Percentiles rank a stretch among this genome's conserved stretches.
phyloP scores from a whole-genome alignment of 2,797 vertebrate genomes.

The Mus minutoides region DNA sequence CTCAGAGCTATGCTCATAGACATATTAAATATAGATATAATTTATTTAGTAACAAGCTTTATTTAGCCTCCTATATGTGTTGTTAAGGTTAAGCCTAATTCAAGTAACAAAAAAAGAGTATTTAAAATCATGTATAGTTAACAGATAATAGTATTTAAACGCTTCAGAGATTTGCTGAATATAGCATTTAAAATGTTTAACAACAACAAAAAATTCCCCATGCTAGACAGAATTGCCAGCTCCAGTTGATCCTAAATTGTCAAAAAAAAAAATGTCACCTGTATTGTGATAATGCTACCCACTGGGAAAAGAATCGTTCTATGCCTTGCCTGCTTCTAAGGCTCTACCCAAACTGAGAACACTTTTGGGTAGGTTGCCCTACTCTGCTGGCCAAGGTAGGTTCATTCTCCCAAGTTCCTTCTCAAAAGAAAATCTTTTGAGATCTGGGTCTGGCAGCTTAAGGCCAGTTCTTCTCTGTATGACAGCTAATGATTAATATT shows the following conservation, averaged over 20 bases:
- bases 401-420: neutral
- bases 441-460: neutral
- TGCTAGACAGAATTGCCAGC: neutral
- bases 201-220: neutral
- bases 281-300: too few relatives aligned
- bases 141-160: neutral
- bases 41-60: neutral
- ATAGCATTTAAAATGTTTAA: neutral
- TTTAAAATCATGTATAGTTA: neutral
- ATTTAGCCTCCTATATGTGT: neutral
- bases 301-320: neutral
- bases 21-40: neutral
- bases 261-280: neutral
- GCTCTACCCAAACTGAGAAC: neutral
- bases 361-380: too few relatives aligned
- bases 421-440: neutral
- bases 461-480: neutral
- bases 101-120: neutral
- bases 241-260: neutral
- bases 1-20: neutral
- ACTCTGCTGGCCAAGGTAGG: neutral
- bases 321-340: neutral
- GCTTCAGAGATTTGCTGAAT: neutral
- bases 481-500: neutral
- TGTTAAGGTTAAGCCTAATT: neutral